Conservation (phyloP, 2,888 invertebrate genomes). For the Ophion ellenae region DNA sequence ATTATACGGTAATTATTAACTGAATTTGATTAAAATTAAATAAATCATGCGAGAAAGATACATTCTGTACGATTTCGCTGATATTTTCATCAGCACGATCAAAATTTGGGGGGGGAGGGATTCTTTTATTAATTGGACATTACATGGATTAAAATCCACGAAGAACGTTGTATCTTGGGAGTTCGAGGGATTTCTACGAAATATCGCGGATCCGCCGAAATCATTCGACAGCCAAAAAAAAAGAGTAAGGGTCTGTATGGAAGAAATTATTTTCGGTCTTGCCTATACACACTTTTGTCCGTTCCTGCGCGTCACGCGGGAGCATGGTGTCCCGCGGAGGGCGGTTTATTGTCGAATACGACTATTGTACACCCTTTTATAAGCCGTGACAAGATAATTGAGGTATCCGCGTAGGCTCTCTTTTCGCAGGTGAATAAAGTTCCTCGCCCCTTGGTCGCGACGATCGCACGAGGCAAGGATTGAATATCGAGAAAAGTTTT, state of each 20-base stretch:
- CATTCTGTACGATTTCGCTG: too few species aligned
- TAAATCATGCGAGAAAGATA: too few species aligned
- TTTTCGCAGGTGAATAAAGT: slow-evolving; percentile 77
- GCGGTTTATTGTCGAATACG: slow-evolving; percentile 82
- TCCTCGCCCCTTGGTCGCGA: slow-evolving; percentile 52
- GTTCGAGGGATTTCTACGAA: slow-evolving; percentile 22
- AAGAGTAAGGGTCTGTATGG: background rate
- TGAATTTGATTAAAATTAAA: too few species aligned
- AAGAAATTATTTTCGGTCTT: slow-evolving; percentile 28
- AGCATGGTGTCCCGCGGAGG: slow-evolving; percentile 77
- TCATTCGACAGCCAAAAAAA: slow-evolving; percentile 48
- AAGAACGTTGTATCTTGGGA: background rate
- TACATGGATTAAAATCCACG: background rate
- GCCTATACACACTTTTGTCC: slow-evolving; percentile 11
- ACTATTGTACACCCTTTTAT: slow-evolving; percentile 79
- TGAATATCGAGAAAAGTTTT: slow-evolving; percentile 62
- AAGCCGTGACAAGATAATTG: slow-evolving; percentile 82
- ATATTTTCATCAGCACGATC: too few species aligned
- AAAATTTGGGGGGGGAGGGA: background rate
- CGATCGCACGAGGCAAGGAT: slow-evolving; percentile 38
- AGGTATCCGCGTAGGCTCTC: slow-evolving; percentile 77
- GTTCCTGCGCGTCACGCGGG: slow-evolving; percentile 34
- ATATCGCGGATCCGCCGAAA: slow-evolving; percentile 40
- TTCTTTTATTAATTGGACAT: too few species aligned
- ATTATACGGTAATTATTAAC: too few species aligned